A percentile compares a stretch with the other conserved stretches of the same genome.
Evolutionary conservation across 2,113 vertebrate species (phyloP).

Genomic region (Ciconia boyciana): DNA sequence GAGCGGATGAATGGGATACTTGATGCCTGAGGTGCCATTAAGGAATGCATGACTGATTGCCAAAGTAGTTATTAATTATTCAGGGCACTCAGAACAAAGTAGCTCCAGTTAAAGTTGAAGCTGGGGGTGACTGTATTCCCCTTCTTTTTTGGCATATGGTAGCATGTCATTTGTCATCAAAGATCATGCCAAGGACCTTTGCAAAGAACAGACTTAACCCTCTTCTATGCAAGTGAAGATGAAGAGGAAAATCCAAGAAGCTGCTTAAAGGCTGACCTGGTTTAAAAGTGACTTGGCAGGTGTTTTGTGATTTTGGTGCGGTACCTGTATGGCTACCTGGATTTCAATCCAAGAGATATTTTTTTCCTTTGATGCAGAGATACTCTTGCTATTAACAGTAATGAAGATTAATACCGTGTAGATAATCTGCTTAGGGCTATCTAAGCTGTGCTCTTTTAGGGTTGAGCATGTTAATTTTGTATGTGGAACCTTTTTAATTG

Average conservation of each 20-base stretch:
- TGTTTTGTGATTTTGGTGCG: not conserved
- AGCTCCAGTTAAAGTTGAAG: slow-evolving; percentile 58
- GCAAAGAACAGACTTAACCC: slow-evolving; percentile 39
- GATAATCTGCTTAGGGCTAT: not conserved
- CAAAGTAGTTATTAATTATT: slow-evolving; percentile 80
- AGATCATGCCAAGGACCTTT: slow-evolving; percentile 55
- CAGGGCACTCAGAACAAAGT: slow-evolving; percentile 72
- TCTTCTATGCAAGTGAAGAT: slow-evolving; percentile 40
- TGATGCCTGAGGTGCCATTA: slow-evolving; percentile 76
- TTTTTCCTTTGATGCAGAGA: not conserved
- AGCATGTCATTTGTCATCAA: slow-evolving; percentile 60
- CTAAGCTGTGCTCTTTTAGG: not conserved
- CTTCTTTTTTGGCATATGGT: slow-evolving; percentile 56
- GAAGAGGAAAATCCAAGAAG: slow-evolving; percentile 20
- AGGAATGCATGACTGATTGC: slow-evolving; percentile 81
- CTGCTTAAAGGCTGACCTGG: not conserved
- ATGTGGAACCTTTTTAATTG: not conserved
- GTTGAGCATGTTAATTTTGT: not conserved
- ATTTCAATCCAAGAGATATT: not conserved
- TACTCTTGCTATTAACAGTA: not conserved
- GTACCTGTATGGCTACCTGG: not conserved
- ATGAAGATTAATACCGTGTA: not conserved
- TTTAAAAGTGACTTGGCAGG: not conserved
- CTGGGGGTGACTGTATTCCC: slow-evolving; percentile 33
- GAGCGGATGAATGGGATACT: slow-evolving; percentile 64